These are phyloP conservation scores for Rosalia funebris DNA, from an alignment of 2,888 invertebrate species.

Conservation along the genomic window DNA sequence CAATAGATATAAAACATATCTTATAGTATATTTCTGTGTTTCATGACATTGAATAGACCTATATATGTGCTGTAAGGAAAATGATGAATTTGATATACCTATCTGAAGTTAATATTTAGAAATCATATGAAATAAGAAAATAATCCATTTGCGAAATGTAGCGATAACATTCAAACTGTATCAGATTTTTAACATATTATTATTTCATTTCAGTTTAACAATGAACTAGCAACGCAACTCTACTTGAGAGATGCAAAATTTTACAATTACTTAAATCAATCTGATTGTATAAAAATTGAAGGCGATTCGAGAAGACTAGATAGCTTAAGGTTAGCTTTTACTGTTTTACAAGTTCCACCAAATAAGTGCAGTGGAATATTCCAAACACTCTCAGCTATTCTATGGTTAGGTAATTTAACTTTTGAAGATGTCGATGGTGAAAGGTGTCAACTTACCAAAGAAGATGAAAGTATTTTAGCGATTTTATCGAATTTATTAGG, in stretches of 20 bases:
- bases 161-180: no score
- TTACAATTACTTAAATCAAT: slow-evolving; percentile 86
- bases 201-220: slow-evolving; percentile 68
- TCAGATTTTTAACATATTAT: no score
- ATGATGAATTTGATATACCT: no score
- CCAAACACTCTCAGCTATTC: slow-evolving; percentile 85
- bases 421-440: slow-evolving; percentile 92
- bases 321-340: slow-evolving; percentile 86
- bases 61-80: no score
- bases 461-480: slow-evolving; percentile 77
- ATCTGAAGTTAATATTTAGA: no score
- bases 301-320: slow-evolving; percentile 81
- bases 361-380: slow-evolving; percentile 91
- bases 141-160: no score
- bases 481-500: slow-evolving; percentile 81
- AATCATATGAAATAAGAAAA: no score
- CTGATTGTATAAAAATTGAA: slow-evolving; percentile 76
- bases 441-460: slow-evolving; percentile 77
- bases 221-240: slow-evolving; percentile 78
- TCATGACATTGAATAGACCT: no score
- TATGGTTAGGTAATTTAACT: slow-evolving; percentile 89
- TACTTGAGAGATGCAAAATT: slow-evolving; percentile 79
- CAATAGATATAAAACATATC: no score
- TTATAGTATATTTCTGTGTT: no score
- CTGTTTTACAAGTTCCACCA: slow-evolving; percentile 86